Evolutionary conservation across 2,113 vertebrate species (phyloP), one percentile per base, ranked within the genome.

Genomic region (Eptatretus burgeri): DNA sequence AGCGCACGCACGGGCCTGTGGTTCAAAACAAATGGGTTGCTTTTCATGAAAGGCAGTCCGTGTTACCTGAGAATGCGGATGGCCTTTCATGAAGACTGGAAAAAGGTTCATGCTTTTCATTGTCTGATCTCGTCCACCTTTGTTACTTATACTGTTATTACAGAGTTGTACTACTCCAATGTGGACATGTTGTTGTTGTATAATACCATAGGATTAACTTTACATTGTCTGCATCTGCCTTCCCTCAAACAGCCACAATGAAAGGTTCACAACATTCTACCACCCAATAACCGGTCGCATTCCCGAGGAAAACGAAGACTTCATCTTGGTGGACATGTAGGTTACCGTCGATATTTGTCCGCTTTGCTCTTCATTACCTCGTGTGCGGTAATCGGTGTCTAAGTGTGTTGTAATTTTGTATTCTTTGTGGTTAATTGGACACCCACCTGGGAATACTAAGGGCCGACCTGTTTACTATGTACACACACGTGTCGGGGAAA

Each of bases 281-380:
- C 56, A 60, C 56, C 56, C 56, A 20, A 12, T 17, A 20, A 60
- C 56, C 10, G 56, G 56, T n/a, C 56, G 20, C 56, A 12, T 20
- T 2, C n/a, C 56, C n/a, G 11, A 60, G 56, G 56, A 60, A 13
- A 60, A 60, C 56, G 56, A n/a, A 20, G 56, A 20, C 9, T 60
- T 60, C 56, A n/a, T 60, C 56, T 20, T 60, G n/a, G 20, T 17
- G n/a, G 56, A 60, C 56, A 60, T 60, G 56, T 60, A 60, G n/a
- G 56, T 60, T 20, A 20, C 9, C 56, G 13, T 20, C 56, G 12
- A 17, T 20, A 60, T 20, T 60, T 20, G 12, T 20, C 56, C n/a
- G 11, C 56, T 17, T n/a, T 60, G n/a, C n/a, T 60, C 56, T 17
- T n/a, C 56, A 10, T 9, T 11, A 60, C 56, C 11, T 41, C 7